Conservation (phyloP, 2,888 invertebrate genomes). For the Meghimatium bilineatum region DNA sequence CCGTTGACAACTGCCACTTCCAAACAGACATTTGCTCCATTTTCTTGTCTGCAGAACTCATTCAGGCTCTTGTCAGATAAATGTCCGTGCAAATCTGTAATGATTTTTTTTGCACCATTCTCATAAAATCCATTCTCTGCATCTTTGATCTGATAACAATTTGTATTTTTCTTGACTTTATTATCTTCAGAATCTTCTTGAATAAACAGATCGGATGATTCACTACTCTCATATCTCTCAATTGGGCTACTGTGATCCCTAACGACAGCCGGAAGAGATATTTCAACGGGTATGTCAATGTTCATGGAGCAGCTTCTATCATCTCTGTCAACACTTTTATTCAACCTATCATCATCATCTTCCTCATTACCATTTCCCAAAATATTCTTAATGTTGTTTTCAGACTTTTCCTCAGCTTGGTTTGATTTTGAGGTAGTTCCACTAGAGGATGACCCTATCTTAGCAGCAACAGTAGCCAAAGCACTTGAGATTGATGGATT, state of each 20-base stretch:
- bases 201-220: constrained; percentile 32
- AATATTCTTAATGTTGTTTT: neutral
- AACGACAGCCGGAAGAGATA: constrained; percentile 40
- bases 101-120: neutral
- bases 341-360: neutral
- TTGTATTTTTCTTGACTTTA: too few species aligned
- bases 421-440: neutral
- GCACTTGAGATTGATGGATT: constrained; percentile 44
- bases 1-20: constrained; percentile 20
- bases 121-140: neutral
- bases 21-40: neutral
- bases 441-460: constrained; percentile 20
- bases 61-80: neutral
- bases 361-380: neutral
- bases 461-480: constrained; percentile 44
- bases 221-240: neutral
- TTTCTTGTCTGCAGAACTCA: neutral
- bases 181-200: neutral
- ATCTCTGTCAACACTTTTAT: neutral
- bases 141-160: too few species aligned
- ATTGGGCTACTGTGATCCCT: constrained; percentile 41
- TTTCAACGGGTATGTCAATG: constrained; percentile 22
- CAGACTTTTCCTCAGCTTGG: constrained; percentile 5
- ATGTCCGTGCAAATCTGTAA: too few species aligned
- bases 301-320: neutral